Evolutionary conservation across 2,888 invertebrate species (phyloP), one percentile per base, ranked within the genome.

Genomic region (Parascotia fuliginaria): DNA sequence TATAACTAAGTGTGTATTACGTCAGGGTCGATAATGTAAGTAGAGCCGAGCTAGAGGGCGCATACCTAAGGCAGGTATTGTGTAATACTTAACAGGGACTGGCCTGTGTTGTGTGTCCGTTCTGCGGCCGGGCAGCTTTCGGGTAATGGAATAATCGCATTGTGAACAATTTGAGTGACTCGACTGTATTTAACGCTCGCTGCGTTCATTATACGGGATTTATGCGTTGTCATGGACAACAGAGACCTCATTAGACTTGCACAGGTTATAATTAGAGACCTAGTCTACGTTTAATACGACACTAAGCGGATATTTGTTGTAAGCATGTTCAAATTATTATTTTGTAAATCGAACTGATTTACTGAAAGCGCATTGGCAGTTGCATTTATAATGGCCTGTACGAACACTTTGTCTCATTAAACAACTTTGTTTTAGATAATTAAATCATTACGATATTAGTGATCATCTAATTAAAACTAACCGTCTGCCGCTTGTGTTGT

Each of bases 81-180:
- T 39, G 39, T 33, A 39, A 27, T 40, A 39, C 37, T 27, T 46
- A 55, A 47, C 55, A 54, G 44, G 53, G 56, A 33, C 44, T 49
- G 53, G 46, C 65, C 60, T 65, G 31, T 65, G 57, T 61, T 53
- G 59, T 64, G 60, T 64, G 60, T 63, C 72, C 59, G 67, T 55
- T 58, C 71, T 73, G 76, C 72, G 76, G 77, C 69, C 73, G 66
- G 72, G 63, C 78, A 75, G 85, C 76, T 80, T 78, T 73, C 73
- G 61, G 57, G 80, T 85, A 88, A 88, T 85, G 83, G 81, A 87
- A 87, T 89, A 89, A 89, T 89, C 87, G 86, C 83, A 87, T 87
- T 88, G 87, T 86, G 87, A 82, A 82, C 85, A 81, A 86, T 88
- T 88, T 86, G 84, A 88, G 85, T 85, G 86, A 87, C 83, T 85